These are phyloP conservation scores for Ploceus nigricollis DNA, from an alignment of 2,113 vertebrate species.

Conservation along the genomic window DNA sequence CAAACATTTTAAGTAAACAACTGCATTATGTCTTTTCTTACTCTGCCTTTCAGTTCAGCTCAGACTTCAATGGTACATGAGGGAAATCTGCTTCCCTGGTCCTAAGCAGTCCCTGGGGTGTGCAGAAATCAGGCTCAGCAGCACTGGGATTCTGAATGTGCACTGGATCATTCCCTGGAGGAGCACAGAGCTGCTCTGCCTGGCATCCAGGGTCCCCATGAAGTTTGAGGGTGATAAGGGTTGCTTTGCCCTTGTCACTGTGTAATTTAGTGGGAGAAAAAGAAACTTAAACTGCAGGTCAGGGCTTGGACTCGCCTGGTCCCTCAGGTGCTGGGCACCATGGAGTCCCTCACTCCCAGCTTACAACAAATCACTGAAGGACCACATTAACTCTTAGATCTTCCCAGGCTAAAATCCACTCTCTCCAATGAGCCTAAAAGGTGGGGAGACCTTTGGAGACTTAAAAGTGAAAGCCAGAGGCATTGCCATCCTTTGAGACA, in stretches of 20 bases:
- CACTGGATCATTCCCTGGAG: neutral
- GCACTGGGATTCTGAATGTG: neutral
- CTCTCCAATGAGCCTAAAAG: neutral
- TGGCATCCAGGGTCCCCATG: neutral
- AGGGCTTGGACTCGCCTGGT: neutral
- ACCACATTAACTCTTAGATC: neutral
- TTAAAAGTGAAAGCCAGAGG: neutral
- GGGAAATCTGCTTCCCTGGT: neutral
- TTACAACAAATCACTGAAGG: neutral
- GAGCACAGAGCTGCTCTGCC: neutral
- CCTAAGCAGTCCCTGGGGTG: neutral
- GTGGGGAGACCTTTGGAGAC: neutral
- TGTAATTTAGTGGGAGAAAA: neutral
- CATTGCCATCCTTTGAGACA: neutral
- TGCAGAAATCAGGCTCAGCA: neutral
- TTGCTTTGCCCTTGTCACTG: neutral
- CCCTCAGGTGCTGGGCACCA: neutral
- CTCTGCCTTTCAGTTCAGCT: slow-evolving; percentile 12
- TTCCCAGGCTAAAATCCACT: neutral
- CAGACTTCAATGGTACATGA: neutral
- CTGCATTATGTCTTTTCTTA: neutral
- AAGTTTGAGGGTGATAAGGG: neutral
- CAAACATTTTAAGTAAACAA: neutral
- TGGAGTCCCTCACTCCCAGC: neutral
- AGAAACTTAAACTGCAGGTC: neutral